Base-by-base conservation (phyloP, 2,113 vertebrate species). In the Brevimyrus niger region DNA sequence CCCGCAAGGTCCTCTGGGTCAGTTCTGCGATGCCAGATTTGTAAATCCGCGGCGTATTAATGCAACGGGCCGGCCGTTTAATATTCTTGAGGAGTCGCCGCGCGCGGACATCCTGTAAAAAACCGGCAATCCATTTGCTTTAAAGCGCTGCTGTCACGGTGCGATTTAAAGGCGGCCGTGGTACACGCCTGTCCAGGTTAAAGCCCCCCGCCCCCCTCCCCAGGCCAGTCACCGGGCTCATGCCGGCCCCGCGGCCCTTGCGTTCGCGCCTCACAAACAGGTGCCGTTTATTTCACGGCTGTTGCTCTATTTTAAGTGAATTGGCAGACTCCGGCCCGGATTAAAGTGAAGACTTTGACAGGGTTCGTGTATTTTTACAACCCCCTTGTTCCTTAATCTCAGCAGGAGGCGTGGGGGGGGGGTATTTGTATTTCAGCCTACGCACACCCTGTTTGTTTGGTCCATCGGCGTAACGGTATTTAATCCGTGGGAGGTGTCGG, bases 241-340 rank as follows among this genome's bases (percentile, higher is more conserved):
- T 31, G 65, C 8, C 46, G 10, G 65, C 27, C 19, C n/a, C 17
- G 5, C 27, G 27, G 47, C 88, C 21, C 88, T 51, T 9, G 48
- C 83, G 31, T 73, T 55, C 83, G 27, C 50, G 4, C 88, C 51
- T 82, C 88, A 55, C 80, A 90, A 92, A 90, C 90, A 90, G 88
- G 91, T 91, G 90, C 88, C 90, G 83, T 86, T 91, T 91, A 92
- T 92, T 92, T 92, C 91, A 92, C 89, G 91, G 87, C 86, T 23
- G 5, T 89, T 92, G 91, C 91, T 88, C 89, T 89, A 90, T 92
- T 92, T 92, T 91, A 92, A 92, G 90, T 92, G 91, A 90, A 89
- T 89, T 92, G 89, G 91, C 89, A 90, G 88, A 86, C 90, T 86
- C 10, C 27, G 87, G 86, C 65, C 61, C 47, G 90, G 90, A 92